phyloP scores from a whole-genome alignment of 1,140 invertebrate genomes.

The Pseudomyrmex flavicornis region DNA sequence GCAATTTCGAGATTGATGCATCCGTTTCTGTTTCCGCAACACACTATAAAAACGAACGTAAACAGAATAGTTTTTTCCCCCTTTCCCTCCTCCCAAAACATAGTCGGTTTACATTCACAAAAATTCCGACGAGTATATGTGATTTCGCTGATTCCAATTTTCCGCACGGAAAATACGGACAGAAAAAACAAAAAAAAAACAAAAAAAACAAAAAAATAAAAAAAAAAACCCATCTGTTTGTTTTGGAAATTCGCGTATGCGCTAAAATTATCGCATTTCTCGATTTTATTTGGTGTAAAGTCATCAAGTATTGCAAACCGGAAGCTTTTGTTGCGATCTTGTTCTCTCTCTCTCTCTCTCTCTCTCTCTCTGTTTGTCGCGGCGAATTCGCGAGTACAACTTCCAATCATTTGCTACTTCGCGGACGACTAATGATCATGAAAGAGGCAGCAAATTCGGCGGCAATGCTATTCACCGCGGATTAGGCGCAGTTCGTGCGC shows the following conservation, averaged over 20 bases:
- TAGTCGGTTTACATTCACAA: too few species aligned
- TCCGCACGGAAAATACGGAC: not conserved
- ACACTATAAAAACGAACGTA: not conserved
- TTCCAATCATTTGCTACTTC: not conserved
- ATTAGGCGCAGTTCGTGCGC: conserved; percentile 42
- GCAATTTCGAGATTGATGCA: not conserved
- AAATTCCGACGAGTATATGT: not conserved
- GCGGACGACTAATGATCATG: conserved; percentile 9
- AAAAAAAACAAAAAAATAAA: too few species aligned
- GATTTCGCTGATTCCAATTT: not conserved
- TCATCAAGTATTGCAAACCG: not conserved
- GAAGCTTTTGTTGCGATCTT: not conserved
- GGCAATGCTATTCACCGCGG: conserved; percentile 45
- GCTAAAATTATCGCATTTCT: not conserved
- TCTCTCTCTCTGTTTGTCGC: too few species aligned
- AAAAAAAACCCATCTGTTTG: too few species aligned
- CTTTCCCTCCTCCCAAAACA: too few species aligned
- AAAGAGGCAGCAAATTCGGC: conserved; percentile 65
- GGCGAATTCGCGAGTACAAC: not conserved
- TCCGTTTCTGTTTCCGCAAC: not conserved
- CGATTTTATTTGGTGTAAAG: not conserved
- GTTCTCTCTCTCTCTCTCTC: too few species aligned
- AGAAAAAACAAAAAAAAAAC: not conserved
- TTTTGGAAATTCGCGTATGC: not conserved
- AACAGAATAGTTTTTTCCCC: too few species aligned